Percentiles rank a stretch among this genome's conserved stretches.
phyloP scores from a whole-genome alignment of 2,888 invertebrate genomes.

The Phasia obesa region DNA sequence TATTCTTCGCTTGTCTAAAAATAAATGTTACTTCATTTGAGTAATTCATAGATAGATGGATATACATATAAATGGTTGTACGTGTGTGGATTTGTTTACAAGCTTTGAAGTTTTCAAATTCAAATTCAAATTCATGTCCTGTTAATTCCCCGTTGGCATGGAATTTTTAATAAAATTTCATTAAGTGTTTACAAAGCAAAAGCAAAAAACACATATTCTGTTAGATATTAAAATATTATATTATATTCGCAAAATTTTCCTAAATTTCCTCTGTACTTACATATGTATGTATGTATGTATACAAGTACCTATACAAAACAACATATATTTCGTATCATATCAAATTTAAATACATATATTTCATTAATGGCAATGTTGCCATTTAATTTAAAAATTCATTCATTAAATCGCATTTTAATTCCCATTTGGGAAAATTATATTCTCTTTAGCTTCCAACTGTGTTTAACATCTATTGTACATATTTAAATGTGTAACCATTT shows the following conservation, averaged over 20 bases:
- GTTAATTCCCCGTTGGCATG: conserved; percentile 37
- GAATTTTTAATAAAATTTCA: conserved; percentile 32
- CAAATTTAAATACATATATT: not conserved
- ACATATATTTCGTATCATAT: not conserved
- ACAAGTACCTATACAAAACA: not conserved
- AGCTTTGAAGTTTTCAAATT: conserved; percentile 67
- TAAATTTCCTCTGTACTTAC: not conserved
- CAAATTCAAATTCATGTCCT: no score
- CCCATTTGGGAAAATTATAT: conserved; percentile 31
- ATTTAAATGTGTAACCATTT: not conserved
- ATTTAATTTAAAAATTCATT: conserved; percentile 12
- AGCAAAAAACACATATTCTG: not conserved
- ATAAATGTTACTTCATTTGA: not conserved
- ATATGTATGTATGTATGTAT: not conserved
- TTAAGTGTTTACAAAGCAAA: conserved; percentile 8
- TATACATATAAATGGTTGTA: not conserved
- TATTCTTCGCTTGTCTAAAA: not conserved
- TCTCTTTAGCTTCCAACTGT: not conserved
- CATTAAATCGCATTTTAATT: conserved; percentile 34
- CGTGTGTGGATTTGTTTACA: conserved; percentile 64
- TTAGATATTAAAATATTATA: conserved; percentile 5
- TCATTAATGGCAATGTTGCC: conserved; percentile 26
- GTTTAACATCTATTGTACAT: not conserved
- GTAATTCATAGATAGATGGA: conserved; percentile 2
- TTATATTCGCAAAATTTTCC: not conserved